Base-by-base conservation (phyloP, 2,113 vertebrate species). In the Elachura formosa region DNA sequence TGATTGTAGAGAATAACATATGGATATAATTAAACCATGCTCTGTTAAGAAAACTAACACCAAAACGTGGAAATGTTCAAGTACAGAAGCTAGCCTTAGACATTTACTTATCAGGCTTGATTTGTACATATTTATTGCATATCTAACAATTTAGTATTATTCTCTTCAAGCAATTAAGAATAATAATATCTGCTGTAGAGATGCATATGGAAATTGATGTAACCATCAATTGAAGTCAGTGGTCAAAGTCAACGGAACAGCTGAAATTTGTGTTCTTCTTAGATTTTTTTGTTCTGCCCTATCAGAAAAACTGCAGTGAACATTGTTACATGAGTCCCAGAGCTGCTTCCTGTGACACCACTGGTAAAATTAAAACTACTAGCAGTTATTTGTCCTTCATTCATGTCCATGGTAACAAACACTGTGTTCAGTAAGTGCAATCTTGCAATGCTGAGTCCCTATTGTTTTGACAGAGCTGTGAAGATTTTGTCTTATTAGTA, bases 321-420 rank as follows among this genome's bases (percentile, higher is more conserved):
- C 29, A 20, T 8, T 68, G 46, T 45, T 55, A 4, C 5, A 5
- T 25, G 12, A 77, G 18, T 74, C 29, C 26, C 25, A 62, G 46
- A 76, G 69, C 4, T 1, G 2, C 5, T 66, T 8, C 14, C 11
- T 4, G 0, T 80, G 29, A 59, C 6, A 64, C 5, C 31, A 58
- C 1, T 9, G 71, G 18, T 10, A 67, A 52, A 84, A 41, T 43
- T 29, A n/a, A 91, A 81, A 82, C 11, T 67, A 25, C 54, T 73
- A 49, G 38, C 13, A 73, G 9, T 17, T 64, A 23, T 20, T 51
- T 80, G 34, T 28, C 34, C 51, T 80, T 80, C 41, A 51, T 11
- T 59, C 14, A 31, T 64, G 31, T 33, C 15, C 25, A 40, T 8
- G 4, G n/a, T 73, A 86, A 52, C 6, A 80, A 90, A 34, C 1